Evolutionary conservation across 2,888 invertebrate species (phyloP).

Genomic region (Synergus itoensis): DNA sequence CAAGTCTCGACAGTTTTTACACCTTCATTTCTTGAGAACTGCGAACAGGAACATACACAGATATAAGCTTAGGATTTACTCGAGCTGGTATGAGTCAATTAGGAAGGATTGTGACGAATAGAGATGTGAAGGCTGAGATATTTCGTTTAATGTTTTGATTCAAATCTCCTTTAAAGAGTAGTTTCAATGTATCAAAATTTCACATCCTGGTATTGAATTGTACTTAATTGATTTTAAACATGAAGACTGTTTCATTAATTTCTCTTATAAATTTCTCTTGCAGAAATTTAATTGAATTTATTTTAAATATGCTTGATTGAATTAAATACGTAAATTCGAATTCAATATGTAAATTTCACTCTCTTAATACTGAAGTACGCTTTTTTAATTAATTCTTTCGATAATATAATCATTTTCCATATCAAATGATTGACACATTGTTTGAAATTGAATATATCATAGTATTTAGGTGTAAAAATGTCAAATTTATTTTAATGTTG

Average conservation of each 20-base stretch:
- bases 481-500: too few relatives aligned
- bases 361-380: not conserved
- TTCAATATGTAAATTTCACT: not conserved
- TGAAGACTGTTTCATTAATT: not conserved
- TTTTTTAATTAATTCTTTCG: not conserved
- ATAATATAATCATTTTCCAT: not conserved
- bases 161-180: not conserved
- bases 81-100: slow-evolving; percentile 36
- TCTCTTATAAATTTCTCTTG: not conserved
- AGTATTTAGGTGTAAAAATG: too few relatives aligned
- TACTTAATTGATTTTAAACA: not conserved
- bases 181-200: not conserved
- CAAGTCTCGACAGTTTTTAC: slow-evolving; percentile 30
- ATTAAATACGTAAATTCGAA: not conserved
- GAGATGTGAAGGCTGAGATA: not conserved
- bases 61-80: slow-evolving; percentile 19
- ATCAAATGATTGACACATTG: not conserved
- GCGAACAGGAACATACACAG: not conserved
- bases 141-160: not conserved
- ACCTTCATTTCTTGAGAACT: slow-evolving; percentile 14
- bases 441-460: not conserved
- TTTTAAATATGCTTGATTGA: not conserved
- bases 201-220: not conserved
- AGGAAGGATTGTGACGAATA: slow-evolving; percentile 34
- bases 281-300: not conserved